phyloP scores from a whole-genome alignment of 2,113 vertebrate genomes.

The Pavo muticus region DNA sequence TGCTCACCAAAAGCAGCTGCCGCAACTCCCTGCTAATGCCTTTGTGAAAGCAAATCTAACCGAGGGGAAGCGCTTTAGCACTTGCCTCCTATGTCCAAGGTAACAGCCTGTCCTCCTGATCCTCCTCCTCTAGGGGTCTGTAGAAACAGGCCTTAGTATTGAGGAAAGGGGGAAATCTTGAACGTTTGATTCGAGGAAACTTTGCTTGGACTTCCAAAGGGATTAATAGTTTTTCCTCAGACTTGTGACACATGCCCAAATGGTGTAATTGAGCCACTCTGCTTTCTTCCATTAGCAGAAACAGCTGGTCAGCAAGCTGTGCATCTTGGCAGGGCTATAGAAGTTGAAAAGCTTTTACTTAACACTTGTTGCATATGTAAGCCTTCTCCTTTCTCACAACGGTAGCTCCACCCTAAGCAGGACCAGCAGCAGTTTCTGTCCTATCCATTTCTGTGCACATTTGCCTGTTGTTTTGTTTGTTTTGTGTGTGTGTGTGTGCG shows the following conservation, averaged over 20 bases:
- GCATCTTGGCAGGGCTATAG: neutral
- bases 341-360: neutral
- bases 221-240: slow-evolving; percentile 14
- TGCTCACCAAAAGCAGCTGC: neutral
- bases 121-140: neutral
- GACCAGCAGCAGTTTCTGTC: neutral
- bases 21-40: neutral
- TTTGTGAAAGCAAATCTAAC: slow-evolving; percentile 16
- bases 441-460: neutral
- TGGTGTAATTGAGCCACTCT: neutral
- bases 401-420: neutral
- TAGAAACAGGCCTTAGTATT: slow-evolving; percentile 3
- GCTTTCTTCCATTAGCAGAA: slow-evolving; percentile 26
- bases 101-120: slow-evolving; percentile 9
- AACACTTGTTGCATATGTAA: neutral
- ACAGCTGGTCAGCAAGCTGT: neutral
- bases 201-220: slow-evolving; percentile 30
- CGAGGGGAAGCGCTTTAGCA: neutral
- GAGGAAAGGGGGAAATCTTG: neutral
- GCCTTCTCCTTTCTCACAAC: neutral
- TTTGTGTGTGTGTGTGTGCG: neutral
- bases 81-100: neutral
- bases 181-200: neutral
- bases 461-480: neutral
- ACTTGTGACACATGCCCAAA: neutral